Evolutionary conservation across 92 coral and sea anemone genomes (phyloP), one percentile per base, ranked within the genome.

Genomic region (Paragorgia papillata): DNA sequence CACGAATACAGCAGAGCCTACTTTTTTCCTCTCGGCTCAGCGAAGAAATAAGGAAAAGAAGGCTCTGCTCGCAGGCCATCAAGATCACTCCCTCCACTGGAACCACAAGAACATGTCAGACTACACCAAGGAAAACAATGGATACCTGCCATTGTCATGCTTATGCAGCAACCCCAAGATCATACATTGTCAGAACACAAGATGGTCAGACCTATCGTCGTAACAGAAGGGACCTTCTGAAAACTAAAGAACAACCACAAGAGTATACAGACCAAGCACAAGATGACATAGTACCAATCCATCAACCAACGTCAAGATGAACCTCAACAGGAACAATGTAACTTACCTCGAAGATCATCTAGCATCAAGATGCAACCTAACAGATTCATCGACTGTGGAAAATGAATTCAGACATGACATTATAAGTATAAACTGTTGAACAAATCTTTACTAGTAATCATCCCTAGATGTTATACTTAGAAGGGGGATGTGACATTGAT

Each of bases 121-220:
- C 25, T 84, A 26, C 79, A 78, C 15, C 41, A 85, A 75, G 85
- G 76, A 19, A 88, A 80, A 43, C 60, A 46, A 40, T 86, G 87
- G 90, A 74, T 69, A 18, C 90, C 90, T 10, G 55, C 55, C 41
- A 46, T 18, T 22, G 48, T 66, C 19, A 66, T 46, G 15, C 76
- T 66, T 10, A 67, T 37, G 73, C 30, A 32, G 24, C 61, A 30
- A 55, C 84, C 50, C 82, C 82, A 41, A 69, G 79, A 43, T 82
- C 82, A 26, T 86, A 58, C 12, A 65, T 86, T 66, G 86, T 82
- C 0, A 61, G 76, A 31, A 82, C 80, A 9, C 81, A 69, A 51
- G 64, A 86, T 2, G 90, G 84, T 21, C 75, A 75, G 15, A 82
- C 62, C 20, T 77, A 86, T 55, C 84, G 82, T n/a, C 78, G 79